These are phyloP conservation scores for Callopanchax toddi DNA, from an alignment of 2,113 vertebrate genomes.

Conservation along the genomic window DNA sequence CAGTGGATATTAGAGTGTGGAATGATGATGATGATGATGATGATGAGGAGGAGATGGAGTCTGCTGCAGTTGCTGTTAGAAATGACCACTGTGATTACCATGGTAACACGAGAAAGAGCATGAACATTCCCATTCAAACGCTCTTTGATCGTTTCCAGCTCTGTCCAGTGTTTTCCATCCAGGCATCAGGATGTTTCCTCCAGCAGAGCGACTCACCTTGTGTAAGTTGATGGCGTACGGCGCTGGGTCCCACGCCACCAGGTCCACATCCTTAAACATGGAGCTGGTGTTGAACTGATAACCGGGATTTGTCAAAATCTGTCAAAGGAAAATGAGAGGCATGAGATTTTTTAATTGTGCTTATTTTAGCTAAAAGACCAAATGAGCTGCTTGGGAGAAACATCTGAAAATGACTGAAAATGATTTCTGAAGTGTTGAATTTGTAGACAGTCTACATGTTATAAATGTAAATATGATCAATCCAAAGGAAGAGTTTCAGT, in stretches of 20 bases:
- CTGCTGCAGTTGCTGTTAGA: background rate
- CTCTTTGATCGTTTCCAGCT: too few relatives aligned
- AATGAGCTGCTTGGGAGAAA: too few relatives aligned
- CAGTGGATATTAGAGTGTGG: background rate
- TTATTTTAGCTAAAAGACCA: background rate
- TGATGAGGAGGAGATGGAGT: too few relatives aligned
- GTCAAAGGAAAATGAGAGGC: background rate
- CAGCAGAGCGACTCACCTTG: conserved; percentile 76
- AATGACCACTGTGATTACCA: background rate
- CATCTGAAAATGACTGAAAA: too few relatives aligned
- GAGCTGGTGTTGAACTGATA: conserved; percentile 89
- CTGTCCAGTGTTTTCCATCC: background rate
- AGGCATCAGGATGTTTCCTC: background rate
- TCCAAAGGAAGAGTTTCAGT: too few relatives aligned
- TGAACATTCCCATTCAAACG: background rate
- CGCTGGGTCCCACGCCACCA: conserved; percentile 97
- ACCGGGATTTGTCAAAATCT: conserved; percentile 93
- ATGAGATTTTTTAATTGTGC: background rate
- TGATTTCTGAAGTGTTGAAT: too few relatives aligned
- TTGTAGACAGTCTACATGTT: too few relatives aligned
- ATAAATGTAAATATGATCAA: too few relatives aligned
- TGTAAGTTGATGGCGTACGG: conserved; percentile 91
- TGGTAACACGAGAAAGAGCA: background rate
- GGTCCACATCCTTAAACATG: conserved; percentile 91
- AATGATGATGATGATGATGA: too few relatives aligned